Evolutionary conservation across 1,140 invertebrate species (phyloP).

Genomic region (Meloidogyne chitwoodi): DNA sequence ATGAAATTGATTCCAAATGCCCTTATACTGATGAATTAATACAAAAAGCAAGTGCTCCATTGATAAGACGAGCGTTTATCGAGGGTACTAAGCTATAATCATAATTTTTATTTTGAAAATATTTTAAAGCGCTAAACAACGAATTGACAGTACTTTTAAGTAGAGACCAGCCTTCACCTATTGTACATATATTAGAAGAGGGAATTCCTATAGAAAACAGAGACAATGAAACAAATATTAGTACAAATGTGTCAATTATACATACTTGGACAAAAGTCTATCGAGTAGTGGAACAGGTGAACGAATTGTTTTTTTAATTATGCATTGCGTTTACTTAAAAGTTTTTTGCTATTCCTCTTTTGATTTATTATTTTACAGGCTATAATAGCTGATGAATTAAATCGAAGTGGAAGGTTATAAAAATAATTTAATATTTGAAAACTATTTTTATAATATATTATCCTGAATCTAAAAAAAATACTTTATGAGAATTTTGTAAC

Average conservation of each 20-base stretch:
- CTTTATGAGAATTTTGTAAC: neutral
- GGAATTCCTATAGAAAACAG: neutral
- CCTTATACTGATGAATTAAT: constrained; percentile 4
- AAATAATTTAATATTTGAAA: neutral
- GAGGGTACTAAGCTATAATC: neutral
- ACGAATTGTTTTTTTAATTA: too few species aligned
- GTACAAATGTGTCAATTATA: constrained; percentile 7
- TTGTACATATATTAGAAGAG: neutral
- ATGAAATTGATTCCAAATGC: constrained; percentile 9
- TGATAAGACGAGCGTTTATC: constrained; percentile 1
- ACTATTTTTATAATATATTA: too few species aligned
- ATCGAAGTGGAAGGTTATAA: neutral
- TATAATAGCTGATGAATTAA: neutral
- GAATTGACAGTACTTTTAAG: neutral
- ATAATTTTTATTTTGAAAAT: neutral
- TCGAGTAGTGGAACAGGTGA: constrained; percentile 55
- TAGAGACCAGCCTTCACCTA: neutral
- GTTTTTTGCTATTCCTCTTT: neutral
- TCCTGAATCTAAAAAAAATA: too few species aligned
- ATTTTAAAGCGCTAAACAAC: neutral
- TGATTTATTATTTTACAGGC: neutral
- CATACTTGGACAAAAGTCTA: constrained; percentile 55
- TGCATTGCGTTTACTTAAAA: too few species aligned
- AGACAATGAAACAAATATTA: neutral
- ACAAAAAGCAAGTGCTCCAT: neutral